Evolutionary conservation across 2,797 vertebrate genomes (phyloP).

Genomic region (Chanos chanos): DNA sequence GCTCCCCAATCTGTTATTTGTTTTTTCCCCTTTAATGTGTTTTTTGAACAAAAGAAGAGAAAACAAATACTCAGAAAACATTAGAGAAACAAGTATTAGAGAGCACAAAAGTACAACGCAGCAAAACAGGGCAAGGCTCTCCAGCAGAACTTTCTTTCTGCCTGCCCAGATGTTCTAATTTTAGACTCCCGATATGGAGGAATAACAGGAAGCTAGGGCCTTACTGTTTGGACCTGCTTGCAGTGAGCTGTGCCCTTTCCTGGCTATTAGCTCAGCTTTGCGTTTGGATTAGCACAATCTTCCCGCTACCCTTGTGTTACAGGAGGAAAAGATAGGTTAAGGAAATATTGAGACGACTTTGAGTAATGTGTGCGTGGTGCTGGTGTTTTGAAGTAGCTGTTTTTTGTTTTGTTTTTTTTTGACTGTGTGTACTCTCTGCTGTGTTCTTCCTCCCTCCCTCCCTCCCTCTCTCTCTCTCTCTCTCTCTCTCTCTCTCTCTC

Average conservation of each 20-base stretch:
- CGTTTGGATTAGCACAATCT: too few relatives aligned
- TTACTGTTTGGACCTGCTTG: neutral
- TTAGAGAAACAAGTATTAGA: constrained; percentile 16
- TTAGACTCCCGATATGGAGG: constrained; percentile 32
- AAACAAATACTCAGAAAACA: constrained; percentile 26
- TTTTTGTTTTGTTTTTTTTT: too few relatives aligned
- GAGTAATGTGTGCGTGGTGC: too few relatives aligned
- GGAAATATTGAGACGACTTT: too few relatives aligned
- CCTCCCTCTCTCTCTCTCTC: neutral
- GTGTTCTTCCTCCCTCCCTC: neutral
- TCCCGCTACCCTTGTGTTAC: too few relatives aligned
- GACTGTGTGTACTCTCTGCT: too few relatives aligned
- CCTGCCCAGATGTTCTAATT: constrained; percentile 35
- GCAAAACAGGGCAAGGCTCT: constrained; percentile 7
- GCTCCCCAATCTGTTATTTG: constrained; percentile 49
- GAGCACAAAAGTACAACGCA: constrained; percentile 18
- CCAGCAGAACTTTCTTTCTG: neutral
- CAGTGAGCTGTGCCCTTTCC: too few relatives aligned
- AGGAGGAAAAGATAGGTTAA: neutral
- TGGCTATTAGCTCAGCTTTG: too few relatives aligned
- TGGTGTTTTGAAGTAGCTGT: too few relatives aligned
- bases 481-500: neutral
- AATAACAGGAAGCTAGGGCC: constrained; percentile 26
- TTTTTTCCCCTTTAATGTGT: constrained; percentile 44
- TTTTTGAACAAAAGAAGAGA: constrained; percentile 42